phyloP scores from a whole-genome alignment of 2,888 invertebrate genomes.

The Metopia argyrocephala region DNA sequence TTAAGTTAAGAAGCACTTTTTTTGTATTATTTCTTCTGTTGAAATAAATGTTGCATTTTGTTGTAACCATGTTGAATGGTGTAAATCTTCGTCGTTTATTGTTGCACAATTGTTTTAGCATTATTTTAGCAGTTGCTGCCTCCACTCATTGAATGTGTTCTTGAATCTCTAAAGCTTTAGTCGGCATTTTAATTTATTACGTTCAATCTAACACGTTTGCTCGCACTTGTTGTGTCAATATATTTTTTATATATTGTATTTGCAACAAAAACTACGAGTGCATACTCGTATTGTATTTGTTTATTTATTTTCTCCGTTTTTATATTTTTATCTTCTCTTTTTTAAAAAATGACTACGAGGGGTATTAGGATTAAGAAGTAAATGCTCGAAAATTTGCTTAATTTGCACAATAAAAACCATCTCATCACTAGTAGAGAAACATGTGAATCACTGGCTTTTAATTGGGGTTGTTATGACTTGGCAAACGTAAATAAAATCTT shows the following conservation, averaged over 20 bases:
- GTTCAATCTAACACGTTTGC: slow-evolving; percentile 77
- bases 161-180: slow-evolving; percentile 66
- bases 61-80: slow-evolving; percentile 46
- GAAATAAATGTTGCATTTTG: slow-evolving; percentile 45
- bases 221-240: slow-evolving; percentile 74
- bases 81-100: slow-evolving; percentile 40
- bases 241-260: slow-evolving; percentile 41
- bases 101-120: slow-evolving; percentile 1
- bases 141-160: slow-evolving; percentile 1
- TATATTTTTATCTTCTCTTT: background rate
- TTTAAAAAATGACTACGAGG: slow-evolving; percentile 18
- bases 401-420: too few relatives aligned
- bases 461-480: too few relatives aligned
- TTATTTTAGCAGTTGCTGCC: background rate
- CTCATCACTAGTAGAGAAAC: too few relatives aligned
- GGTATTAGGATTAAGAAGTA: too few relatives aligned
- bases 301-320: slow-evolving; percentile 3
- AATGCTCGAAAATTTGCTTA: too few relatives aligned
- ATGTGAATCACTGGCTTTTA: too few relatives aligned
- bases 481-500: too few relatives aligned
- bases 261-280: slow-evolving; percentile 8
- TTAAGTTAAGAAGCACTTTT: slow-evolving; percentile 59
- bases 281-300: slow-evolving; percentile 16
- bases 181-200: slow-evolving; percentile 77
- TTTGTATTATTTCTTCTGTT: background rate